Evolutionary conservation across 2,113 vertebrate species (phyloP).

Genomic region (Gadus macrocephalus): DNA sequence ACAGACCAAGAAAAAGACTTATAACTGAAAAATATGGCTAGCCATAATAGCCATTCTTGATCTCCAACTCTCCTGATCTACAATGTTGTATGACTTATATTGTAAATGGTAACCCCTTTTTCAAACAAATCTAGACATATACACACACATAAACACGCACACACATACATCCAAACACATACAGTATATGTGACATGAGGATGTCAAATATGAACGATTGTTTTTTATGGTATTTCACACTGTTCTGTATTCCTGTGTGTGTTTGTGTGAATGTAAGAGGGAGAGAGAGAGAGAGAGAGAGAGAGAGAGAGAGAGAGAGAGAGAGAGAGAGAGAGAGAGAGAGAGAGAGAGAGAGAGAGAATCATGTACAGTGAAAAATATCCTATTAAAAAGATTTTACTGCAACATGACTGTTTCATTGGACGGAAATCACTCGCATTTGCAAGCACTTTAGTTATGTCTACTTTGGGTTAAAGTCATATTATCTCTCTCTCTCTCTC

Average conservation of each 20-base stretch:
- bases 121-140: too few species aligned
- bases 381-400: constrained; percentile 51
- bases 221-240: neutral
- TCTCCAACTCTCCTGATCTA: too few species aligned
- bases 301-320: neutral
- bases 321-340: neutral
- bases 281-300: neutral
- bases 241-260: neutral
- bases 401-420: constrained; percentile 33
- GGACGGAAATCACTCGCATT: constrained; percentile 10
- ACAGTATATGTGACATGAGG: too few species aligned
- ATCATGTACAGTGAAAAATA: constrained; percentile 40
- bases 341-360: neutral
- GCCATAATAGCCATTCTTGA: too few species aligned
- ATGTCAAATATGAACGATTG: too few species aligned
- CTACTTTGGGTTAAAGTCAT: constrained; percentile 9
- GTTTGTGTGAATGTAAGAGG: neutral
- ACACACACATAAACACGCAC: too few species aligned
- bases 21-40: too few species aligned
- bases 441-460: constrained; percentile 20
- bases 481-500: constrained; percentile 3
- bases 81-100: too few species aligned
- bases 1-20: too few species aligned
- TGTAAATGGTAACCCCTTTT: too few species aligned
- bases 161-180: too few species aligned